Conservation (phyloP, 2,888 invertebrate species). For the Drosophila phalerata region DNA sequence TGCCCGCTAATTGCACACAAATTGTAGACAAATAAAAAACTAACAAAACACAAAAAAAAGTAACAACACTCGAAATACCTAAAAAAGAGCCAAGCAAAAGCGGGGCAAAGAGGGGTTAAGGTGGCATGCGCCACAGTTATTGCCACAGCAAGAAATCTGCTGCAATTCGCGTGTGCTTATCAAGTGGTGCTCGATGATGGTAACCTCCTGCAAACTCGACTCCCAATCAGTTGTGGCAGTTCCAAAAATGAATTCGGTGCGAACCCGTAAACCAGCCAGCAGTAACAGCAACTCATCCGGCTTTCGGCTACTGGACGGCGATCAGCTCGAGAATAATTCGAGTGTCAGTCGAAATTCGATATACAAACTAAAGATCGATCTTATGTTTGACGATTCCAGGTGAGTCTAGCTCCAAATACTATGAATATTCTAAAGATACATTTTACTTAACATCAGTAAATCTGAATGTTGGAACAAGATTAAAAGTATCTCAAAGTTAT, state of each 20-base stretch:
- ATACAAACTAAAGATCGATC: slow-evolving; percentile 94
- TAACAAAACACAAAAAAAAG: slow-evolving; percentile 22
- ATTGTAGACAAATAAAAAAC: slow-evolving; percentile 42
- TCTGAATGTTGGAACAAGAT: background rate
- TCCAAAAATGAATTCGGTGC: slow-evolving; percentile 83
- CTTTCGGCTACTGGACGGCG: slow-evolving; percentile 85
- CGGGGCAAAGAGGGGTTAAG: background rate
- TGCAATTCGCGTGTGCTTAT: slow-evolving; percentile 40
- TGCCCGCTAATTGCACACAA: slow-evolving; percentile 75
- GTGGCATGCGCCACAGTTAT: slow-evolving; percentile 40
- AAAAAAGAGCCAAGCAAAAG: slow-evolving; percentile 6
- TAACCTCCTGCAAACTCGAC: slow-evolving; percentile 85
- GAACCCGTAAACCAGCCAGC: slow-evolving; percentile 76
- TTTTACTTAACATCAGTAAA: background rate
- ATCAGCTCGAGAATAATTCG: slow-evolving; percentile 85
- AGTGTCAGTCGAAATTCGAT: slow-evolving; percentile 87
- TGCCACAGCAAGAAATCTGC: slow-evolving; percentile 11
- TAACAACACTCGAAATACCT: slow-evolving; percentile 27
- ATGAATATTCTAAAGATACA: background rate
- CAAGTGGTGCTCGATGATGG: slow-evolving; percentile 77
- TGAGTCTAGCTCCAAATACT: slow-evolving; percentile 74
- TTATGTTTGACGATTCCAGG: slow-evolving; percentile 92
- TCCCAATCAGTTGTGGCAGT: slow-evolving; percentile 80
- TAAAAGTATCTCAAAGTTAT: background rate
- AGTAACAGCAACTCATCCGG: slow-evolving; percentile 84